These are phyloP conservation scores for Cephalophus harveyi DNA, from an alignment of 2,113 vertebrate genomes.

Conservation along the genomic window DNA sequence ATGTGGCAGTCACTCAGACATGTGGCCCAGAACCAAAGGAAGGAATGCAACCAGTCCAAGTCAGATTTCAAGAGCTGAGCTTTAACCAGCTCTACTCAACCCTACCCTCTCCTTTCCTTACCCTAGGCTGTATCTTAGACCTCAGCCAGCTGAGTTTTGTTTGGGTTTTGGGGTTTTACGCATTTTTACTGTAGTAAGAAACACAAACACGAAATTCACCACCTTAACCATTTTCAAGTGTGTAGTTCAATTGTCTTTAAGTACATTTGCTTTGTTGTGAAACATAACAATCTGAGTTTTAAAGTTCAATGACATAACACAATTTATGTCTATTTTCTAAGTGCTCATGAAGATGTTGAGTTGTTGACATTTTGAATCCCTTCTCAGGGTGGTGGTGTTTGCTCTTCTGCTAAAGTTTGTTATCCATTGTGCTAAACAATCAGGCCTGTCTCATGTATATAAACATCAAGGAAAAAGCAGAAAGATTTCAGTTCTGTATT, in stretches of 20 bases:
- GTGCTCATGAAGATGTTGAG: not conserved
- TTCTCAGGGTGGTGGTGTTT: not conserved
- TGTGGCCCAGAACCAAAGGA: not conserved
- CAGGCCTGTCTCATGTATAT: not conserved
- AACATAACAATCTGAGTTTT: not conserved
- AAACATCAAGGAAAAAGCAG: conserved; percentile 20
- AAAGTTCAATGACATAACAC: not conserved
- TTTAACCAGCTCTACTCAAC: not conserved
- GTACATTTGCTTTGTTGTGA: not conserved
- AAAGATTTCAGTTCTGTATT: conserved; percentile 32
- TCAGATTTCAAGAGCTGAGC: not conserved
- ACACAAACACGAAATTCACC: not conserved
- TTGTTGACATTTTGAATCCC: not conserved
- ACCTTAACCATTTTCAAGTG: not conserved
- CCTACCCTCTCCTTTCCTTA: not conserved
- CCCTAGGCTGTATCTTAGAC: not conserved
- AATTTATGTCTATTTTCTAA: not conserved
- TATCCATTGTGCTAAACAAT: not conserved
- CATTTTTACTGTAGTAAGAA: not conserved
- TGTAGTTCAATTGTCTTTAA: not conserved
- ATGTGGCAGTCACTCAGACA: not conserved
- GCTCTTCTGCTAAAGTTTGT: not conserved
- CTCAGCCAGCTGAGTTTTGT: not conserved
- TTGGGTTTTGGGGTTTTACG: not conserved
- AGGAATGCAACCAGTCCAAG: not conserved